A percentile compares a stretch with the other conserved stretches of the same genome.
phyloP scores from a whole-genome alignment of 2,888 invertebrate species.

The Pelosia muscerda region DNA sequence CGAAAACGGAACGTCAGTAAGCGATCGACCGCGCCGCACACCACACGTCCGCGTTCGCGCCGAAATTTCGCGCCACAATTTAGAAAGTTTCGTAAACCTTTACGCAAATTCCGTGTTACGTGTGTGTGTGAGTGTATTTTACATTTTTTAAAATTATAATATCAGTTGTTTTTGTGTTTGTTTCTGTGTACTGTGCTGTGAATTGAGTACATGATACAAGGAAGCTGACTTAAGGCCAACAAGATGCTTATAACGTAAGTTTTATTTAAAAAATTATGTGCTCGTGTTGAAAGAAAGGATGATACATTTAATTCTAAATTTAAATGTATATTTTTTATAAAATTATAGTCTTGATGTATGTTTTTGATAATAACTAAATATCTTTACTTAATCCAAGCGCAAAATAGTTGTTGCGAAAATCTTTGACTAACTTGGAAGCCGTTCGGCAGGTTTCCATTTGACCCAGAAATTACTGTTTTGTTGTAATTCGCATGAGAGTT shows the following conservation, averaged over 20 bases:
- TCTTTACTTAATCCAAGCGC: slow-evolving; percentile 1
- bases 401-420: slow-evolving; percentile 44
- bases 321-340: not conserved
- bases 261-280: slow-evolving; percentile 50
- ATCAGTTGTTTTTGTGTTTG: slow-evolving; percentile 58
- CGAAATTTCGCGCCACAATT: slow-evolving; percentile 67
- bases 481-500: slow-evolving; percentile 36
- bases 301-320: not conserved
- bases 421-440: slow-evolving; percentile 19
- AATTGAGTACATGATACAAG: slow-evolving; percentile 76
- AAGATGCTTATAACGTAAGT: slow-evolving; percentile 85
- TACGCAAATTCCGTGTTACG: slow-evolving; percentile 58
- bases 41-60: slow-evolving; percentile 62
- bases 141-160: slow-evolving; percentile 47
- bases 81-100: slow-evolving; percentile 72
- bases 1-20: slow-evolving; percentile 72
- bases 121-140: slow-evolving; percentile 62
- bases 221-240: slow-evolving; percentile 69
- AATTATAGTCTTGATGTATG: not conserved
- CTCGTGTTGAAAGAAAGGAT: slow-evolving; percentile 56
- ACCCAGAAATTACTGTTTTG: slow-evolving; percentile 42
- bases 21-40: slow-evolving; percentile 68
- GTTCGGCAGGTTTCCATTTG: slow-evolving; percentile 39
- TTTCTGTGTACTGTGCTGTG: slow-evolving; percentile 72
- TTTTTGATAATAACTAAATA: not conserved